phyloP scores from a whole-genome alignment of 2,888 invertebrate genomes.

The Antheraea yamamai region DNA sequence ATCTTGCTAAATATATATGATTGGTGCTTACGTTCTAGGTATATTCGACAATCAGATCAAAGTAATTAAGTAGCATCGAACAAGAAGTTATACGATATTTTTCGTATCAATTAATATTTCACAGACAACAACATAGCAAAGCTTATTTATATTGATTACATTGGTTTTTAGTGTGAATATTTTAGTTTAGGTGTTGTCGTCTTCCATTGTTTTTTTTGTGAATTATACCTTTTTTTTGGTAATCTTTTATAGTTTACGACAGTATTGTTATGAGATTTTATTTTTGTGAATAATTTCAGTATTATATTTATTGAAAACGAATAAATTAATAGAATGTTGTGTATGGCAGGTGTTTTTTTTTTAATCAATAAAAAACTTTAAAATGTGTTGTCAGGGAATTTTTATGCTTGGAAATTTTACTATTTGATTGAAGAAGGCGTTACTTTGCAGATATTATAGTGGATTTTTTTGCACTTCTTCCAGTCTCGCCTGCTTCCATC shows the following conservation, averaged over 20 bases:
- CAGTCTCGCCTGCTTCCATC: too few species aligned
- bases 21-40: constrained; percentile 20
- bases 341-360: too few species aligned
- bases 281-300: background rate
- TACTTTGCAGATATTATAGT: too few species aligned
- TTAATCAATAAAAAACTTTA: too few species aligned
- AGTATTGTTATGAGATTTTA: background rate
- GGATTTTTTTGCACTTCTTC: too few species aligned
- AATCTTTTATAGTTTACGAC: background rate
- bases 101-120: background rate
- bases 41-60: background rate
- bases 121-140: background rate
- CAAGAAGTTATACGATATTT: background rate
- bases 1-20: constrained; percentile 14
- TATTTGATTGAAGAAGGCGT: too few species aligned
- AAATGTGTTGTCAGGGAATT: too few species aligned
- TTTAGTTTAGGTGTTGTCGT: background rate
- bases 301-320: background rate
- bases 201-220: background rate
- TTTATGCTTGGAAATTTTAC: too few species aligned
- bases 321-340: too few species aligned
- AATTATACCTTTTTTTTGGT: background rate
- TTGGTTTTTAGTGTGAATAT: background rate
- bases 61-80: background rate
- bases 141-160: background rate